Conservation (phyloP, 2,113 vertebrate genomes). For the Saccopteryx bilineata region DNA sequence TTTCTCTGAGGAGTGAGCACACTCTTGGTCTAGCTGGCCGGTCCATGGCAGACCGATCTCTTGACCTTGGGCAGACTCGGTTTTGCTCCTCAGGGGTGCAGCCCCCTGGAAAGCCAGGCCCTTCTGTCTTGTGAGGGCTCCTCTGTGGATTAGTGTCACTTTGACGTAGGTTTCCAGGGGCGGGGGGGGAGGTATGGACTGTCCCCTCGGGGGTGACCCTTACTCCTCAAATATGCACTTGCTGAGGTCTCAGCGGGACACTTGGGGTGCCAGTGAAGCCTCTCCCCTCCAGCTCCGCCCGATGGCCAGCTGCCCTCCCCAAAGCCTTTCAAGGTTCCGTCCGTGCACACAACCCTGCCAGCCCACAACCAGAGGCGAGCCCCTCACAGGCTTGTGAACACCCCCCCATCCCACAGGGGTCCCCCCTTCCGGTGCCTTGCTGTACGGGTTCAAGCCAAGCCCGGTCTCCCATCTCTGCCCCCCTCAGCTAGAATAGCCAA, state of each 20-base stretch:
- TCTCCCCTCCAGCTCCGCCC: not conserved
- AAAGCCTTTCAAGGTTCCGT: not conserved
- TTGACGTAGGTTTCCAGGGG: no score
- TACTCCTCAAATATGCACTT: no score
- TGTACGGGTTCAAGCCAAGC: not conserved
- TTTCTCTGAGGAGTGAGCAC: not conserved
- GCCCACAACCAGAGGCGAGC: no score
- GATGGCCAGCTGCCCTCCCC: not conserved
- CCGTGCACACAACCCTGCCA: not conserved
- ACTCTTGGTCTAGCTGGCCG: rapidly evolving
- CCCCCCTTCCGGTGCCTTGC: no score
- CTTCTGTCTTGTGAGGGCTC: not conserved
- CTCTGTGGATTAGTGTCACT: no score
- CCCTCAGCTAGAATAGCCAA: rapidly evolving
- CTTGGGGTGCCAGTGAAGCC: rapidly evolving
- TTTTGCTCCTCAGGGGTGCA: no score
- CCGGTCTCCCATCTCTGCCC: not conserved
- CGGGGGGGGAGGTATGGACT: no score
- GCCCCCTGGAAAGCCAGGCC: not conserved
- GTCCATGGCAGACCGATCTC: rapidly evolving
- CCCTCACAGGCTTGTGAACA: rapidly evolving
- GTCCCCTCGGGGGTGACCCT: no score
- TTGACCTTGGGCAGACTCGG: not conserved
- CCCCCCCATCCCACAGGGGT: no score
- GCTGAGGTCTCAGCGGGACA: not conserved